These are phyloP conservation scores for Gavialis gangeticus DNA, from an alignment of 2,113 vertebrate genomes.

Conservation along the genomic window DNA sequence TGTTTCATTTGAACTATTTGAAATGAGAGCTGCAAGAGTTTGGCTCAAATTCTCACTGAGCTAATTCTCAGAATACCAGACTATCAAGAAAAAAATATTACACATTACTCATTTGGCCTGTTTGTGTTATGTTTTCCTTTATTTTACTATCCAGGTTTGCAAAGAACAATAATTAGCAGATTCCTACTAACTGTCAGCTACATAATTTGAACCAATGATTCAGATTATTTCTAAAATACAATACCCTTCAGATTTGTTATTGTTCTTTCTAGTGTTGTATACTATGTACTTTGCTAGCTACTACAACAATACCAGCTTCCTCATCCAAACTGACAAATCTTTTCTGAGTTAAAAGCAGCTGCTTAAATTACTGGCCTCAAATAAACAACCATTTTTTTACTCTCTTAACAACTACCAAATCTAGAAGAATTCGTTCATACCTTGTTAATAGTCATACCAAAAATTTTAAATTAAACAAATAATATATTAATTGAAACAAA, in stretches of 20 bases:
- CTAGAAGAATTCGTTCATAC: rapidly evolving
- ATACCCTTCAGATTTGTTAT: not conserved
- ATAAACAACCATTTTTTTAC: not conserved
- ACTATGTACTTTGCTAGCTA: not conserved
- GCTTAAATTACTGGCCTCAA: not conserved
- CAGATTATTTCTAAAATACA: not conserved
- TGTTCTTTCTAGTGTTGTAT: not conserved
- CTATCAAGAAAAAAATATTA: not conserved
- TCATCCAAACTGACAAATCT: not conserved
- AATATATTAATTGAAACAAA: not conserved
- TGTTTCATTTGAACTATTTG: not conserved
- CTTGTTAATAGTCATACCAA: not conserved
- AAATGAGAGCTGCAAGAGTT: not conserved
- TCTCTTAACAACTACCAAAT: not conserved
- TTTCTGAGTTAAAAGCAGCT: not conserved
- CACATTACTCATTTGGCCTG: not conserved
- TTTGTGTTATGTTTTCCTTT: not conserved
- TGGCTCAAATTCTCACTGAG: not conserved
- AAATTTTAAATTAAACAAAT: not conserved
- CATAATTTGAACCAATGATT: not conserved
- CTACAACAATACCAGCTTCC: not conserved
- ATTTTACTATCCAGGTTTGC: not conserved
- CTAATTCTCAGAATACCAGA: not conserved
- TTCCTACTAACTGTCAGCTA: not conserved
- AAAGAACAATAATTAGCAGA: not conserved